A percentile compares a stretch with the other conserved stretches of the same genome.
These are phyloP conservation scores for Cryptophagus acutangulus DNA, from an alignment of 2,888 invertebrate species.

Conservation along the genomic window DNA sequence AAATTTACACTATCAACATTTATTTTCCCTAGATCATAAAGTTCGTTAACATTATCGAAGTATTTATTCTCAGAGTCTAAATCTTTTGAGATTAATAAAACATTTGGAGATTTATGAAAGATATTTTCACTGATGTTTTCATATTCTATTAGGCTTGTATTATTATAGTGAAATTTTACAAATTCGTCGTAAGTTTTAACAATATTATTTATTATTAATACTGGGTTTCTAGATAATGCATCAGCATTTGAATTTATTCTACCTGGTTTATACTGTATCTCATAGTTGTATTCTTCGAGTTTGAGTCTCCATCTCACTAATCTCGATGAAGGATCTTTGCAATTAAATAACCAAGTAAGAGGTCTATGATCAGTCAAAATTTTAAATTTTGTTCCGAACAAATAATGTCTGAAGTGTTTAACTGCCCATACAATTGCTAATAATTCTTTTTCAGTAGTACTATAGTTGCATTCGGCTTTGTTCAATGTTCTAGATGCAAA, in stretches of 20 bases:
- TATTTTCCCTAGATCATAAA: not conserved
- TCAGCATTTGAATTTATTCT: slow-evolving; percentile 1
- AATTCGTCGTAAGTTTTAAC: no score
- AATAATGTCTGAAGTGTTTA: slow-evolving; percentile 2
- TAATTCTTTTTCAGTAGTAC: not conserved
- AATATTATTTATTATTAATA: no score
- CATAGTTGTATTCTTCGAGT: slow-evolving; percentile 13
- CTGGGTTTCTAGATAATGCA: no score
- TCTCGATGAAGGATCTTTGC: slow-evolving; percentile 1
- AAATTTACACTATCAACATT: not conserved
- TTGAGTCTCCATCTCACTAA: not conserved
- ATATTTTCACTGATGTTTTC: no score
- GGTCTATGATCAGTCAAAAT: slow-evolving; percentile 4
- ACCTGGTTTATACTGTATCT: slow-evolving; percentile 2
- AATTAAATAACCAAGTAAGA: not conserved
- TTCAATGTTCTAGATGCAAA: not conserved
- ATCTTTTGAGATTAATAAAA: not conserved
- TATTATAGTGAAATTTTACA: no score
- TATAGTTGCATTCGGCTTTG: slow-evolving; percentile 4
- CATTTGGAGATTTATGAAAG: no score
- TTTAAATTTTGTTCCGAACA: slow-evolving; percentile 2
- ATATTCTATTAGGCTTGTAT: no score
- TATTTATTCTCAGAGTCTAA: not conserved
- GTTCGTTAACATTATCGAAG: not conserved
- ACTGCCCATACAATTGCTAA: slow-evolving; percentile 1